Evolutionary conservation across 2,113 vertebrate species (phyloP).

Genomic region (Lutjanus erythropterus): DNA sequence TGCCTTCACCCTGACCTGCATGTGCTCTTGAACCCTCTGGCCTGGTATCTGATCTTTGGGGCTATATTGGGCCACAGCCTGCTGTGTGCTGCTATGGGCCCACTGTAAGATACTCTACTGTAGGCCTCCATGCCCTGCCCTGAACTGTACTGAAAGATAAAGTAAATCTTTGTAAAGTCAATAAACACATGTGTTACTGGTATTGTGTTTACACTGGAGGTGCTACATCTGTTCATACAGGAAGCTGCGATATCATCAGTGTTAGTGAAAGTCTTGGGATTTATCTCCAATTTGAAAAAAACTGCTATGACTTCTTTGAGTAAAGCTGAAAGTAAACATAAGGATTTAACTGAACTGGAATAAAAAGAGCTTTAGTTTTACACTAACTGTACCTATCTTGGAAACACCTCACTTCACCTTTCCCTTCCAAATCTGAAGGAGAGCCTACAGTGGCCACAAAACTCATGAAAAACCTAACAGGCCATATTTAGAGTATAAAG

Average conservation of each 20-base stretch:
- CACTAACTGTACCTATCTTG: too few relatives aligned
- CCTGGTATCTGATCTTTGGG: constrained; percentile 74
- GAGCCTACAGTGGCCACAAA: too few relatives aligned
- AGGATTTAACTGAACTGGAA: not conserved
- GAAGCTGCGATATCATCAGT: not conserved
- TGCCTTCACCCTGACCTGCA: constrained; percentile 48
- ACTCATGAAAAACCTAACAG: too few relatives aligned
- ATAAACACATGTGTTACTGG: not conserved
- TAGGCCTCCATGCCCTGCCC: not conserved
- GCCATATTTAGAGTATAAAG: too few relatives aligned
- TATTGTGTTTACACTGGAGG: not conserved
- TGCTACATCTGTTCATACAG: not conserved
- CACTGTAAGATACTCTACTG: constrained; percentile 36
- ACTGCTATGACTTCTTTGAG: too few relatives aligned
- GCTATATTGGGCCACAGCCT: constrained; percentile 71
- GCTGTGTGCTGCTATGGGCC: constrained; percentile 42
- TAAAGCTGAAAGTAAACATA: not conserved
- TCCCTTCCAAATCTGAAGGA: too few relatives aligned
- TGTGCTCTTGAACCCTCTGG: constrained; percentile 58
- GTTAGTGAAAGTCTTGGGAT: not conserved
- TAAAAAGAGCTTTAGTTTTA: not conserved
- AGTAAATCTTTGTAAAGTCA: not conserved
- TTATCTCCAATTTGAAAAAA: too few relatives aligned
- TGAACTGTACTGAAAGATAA: not conserved
- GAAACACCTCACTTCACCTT: too few relatives aligned